Evolutionary conservation across 2,797 vertebrate genomes (phyloP).

Genomic region (Lepidocolaptes lacrymiger): DNA sequence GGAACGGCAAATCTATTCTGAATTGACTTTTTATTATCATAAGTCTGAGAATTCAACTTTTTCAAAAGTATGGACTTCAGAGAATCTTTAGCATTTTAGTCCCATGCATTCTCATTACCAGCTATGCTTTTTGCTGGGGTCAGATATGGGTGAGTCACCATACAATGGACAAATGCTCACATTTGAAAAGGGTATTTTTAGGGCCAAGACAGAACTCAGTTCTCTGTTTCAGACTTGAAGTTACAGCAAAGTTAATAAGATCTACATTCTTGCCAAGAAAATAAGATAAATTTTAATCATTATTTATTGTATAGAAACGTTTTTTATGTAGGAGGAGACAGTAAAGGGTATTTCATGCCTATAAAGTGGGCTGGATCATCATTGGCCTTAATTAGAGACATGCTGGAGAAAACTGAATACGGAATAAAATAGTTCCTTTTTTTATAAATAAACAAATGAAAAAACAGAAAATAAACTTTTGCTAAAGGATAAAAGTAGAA

Average conservation of each 20-base stretch:
- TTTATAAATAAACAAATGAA: background rate
- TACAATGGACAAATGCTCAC: background rate
- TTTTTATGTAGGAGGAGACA: background rate
- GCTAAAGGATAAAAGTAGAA: background rate
- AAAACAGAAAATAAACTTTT: background rate
- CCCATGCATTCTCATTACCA: background rate
- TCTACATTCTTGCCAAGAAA: background rate
- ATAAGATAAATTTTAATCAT: background rate
- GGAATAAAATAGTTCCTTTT: background rate
- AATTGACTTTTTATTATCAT: background rate
- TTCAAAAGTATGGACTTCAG: background rate
- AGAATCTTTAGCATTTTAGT: background rate
- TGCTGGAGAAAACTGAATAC: background rate
- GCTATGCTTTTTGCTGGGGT: background rate
- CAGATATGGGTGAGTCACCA: background rate
- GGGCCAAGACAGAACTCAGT: background rate
- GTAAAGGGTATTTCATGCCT: background rate
- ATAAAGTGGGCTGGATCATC: background rate
- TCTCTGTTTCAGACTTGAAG: background rate
- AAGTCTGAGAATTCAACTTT: background rate
- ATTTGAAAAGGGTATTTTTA: background rate
- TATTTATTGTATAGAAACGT: background rate
- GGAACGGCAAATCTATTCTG: background rate
- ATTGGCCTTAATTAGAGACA: background rate
- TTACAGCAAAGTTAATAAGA: background rate